These are phyloP conservation scores for Torymus aiolomorphi DNA, from an alignment of 2,888 invertebrate species.

Conservation along the genomic window DNA sequence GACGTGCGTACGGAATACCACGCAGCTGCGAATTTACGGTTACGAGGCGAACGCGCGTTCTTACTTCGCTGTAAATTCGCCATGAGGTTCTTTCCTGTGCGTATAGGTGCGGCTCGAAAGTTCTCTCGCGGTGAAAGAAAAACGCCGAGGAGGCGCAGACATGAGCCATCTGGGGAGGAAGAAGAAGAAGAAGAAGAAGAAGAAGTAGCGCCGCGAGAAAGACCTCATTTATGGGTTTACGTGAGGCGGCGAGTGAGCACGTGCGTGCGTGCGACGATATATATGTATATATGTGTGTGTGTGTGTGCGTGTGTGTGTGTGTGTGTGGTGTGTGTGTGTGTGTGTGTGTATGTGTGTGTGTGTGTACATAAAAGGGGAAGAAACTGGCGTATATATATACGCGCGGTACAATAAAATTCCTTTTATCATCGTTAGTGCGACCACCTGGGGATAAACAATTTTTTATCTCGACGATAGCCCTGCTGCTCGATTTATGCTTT, in stretches of 20 bases:
- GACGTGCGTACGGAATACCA: conserved; percentile 12
- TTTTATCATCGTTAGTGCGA: conserved; percentile 40
- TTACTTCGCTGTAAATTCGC: conserved; percentile 3
- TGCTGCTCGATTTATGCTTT: neutral
- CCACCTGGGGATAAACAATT: conserved; percentile 42
- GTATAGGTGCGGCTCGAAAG: neutral
- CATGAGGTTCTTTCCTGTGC: conserved; percentile 11
- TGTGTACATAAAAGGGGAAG: conserved; percentile 29
- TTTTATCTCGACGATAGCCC: neutral
- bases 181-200: conserved; percentile 34
- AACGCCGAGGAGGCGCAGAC: conserved; percentile 4
- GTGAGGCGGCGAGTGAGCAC: neutral
- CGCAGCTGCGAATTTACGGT: conserved; percentile 21
- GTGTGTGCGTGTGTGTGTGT: conserved; percentile 23
- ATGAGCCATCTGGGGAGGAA: conserved; percentile 44
- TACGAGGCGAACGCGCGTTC: neutral
- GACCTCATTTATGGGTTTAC: conserved; percentile 31
- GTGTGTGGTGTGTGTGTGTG: no score
- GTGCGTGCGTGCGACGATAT: conserved; percentile 5
- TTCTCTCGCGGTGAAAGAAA: neutral
- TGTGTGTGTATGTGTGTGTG: no score
- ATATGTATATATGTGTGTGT: neutral
- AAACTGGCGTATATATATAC: neutral
- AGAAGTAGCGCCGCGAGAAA: conserved; percentile 6
- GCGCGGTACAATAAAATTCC: conserved; percentile 4